phyloP scores from a whole-genome alignment of 2,113 vertebrate genomes.

The Gambusia holbrooki region DNA sequence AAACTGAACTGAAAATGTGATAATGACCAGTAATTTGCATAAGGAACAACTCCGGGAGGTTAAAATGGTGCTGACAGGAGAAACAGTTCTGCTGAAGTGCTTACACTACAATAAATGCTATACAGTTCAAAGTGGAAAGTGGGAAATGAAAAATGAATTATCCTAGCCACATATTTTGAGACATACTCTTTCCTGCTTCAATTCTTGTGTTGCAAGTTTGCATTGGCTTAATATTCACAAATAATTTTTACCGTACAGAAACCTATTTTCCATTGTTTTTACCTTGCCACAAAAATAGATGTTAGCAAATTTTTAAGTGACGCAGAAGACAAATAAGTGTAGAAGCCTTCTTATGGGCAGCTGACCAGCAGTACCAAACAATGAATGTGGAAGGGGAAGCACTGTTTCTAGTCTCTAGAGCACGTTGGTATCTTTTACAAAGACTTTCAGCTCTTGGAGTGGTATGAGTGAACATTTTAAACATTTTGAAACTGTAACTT shows the following conservation, averaged over 20 bases:
- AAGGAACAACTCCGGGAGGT: constrained; percentile 3
- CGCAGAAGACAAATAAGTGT: background rate
- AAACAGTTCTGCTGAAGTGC: background rate
- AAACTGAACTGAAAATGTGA: constrained; percentile 29
- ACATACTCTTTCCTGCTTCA: background rate
- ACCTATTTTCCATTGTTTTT: background rate
- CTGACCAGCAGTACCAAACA: too few relatives aligned
- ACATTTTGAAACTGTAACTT: too few relatives aligned
- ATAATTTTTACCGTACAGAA: background rate
- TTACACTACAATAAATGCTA: constrained; percentile 12
- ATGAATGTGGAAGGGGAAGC: too few relatives aligned
- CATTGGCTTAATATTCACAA: background rate
- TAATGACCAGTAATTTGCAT: constrained; percentile 34
- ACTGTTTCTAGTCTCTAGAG: too few relatives aligned
- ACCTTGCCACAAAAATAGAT: background rate
- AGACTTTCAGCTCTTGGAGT: too few relatives aligned
- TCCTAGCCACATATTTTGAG: background rate
- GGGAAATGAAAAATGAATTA: background rate
- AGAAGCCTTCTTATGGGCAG: background rate
- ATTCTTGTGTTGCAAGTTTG: background rate
- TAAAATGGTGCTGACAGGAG: background rate
- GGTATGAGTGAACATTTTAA: too few relatives aligned
- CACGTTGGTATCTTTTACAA: too few relatives aligned
- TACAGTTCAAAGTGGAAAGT: background rate
- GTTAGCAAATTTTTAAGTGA: background rate